Base-by-base conservation (phyloP, 2,888 invertebrate species). In the Andrena minutula region DNA sequence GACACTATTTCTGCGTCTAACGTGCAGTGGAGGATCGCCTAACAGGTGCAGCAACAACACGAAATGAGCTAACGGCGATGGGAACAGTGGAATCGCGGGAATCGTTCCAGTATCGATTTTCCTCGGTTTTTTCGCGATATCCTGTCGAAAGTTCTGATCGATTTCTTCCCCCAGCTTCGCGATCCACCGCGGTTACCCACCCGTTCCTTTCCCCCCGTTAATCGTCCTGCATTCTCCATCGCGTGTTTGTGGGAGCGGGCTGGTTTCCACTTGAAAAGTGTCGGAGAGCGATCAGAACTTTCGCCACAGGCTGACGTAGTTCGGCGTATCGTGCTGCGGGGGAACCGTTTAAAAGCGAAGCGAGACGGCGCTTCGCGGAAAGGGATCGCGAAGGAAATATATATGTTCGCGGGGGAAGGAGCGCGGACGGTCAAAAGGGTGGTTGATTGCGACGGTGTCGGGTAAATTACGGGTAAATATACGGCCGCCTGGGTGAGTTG, bases 1-100 rank as follows among this genome's bases (percentile, higher is more conserved):
- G 28, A 6, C 49, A 70, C 73, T 76, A 79, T 82, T 82, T 82
- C 79, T 51, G 73, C 51, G 75, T 30, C 51, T 75, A 41, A 30
- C 66, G 61, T 53, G 56, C 58, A n/a, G 8, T 66, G 32, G 12
- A 66, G 23, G 58, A 30, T 28, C n/a, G 20, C 20, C 8, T 28
- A 28, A 26, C 47, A 26, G n/a, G 12, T 47, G 26, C 16, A 28
- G 26, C 30, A 51, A n/a, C 28, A 30, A 32, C 16, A 28, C 49
- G 65, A 5, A 41, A 41, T 16, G 41, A 41, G 41, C 41, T 16
- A 41, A 41, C 16, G 41, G 16, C 16, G 41, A 41, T 41, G 41
- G 41, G 41, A 41, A 41, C 16, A 1, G 41, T 41, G 41, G 16
- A 12, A 16, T 41, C 12, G 41, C 12, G 12, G 41, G 41, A 12